These are phyloP conservation scores for Poecile atricapillus DNA, from an alignment of 2,113 vertebrate species.

Conservation along the genomic window DNA sequence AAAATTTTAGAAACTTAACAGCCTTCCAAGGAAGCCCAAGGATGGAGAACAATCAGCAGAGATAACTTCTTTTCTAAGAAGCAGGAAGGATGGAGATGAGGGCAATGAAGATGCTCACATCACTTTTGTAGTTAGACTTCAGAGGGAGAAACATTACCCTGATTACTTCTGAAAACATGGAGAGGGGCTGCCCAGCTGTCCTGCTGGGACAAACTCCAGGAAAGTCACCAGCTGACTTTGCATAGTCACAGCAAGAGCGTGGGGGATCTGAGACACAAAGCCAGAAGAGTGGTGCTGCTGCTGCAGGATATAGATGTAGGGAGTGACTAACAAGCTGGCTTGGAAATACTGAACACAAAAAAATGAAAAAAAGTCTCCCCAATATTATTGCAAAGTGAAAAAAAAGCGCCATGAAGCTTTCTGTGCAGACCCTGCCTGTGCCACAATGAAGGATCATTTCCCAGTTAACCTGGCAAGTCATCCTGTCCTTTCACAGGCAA, in stretches of 20 bases:
- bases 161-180: rapidly evolving
- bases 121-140: background rate
- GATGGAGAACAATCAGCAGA: background rate
- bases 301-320: background rate
- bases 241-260: background rate
- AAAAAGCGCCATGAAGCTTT: background rate
- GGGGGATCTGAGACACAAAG: background rate
- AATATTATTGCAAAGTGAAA: background rate
- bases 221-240: background rate
- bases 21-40: background rate
- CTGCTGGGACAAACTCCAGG: background rate
- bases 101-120: background rate
- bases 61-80: background rate
- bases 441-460: background rate
- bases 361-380: rapidly evolving
- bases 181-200: rapidly evolving
- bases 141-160: background rate
- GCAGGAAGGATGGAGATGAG: background rate
- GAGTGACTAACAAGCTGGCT: background rate
- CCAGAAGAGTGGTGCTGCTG: background rate
- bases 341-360: background rate
- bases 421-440: rapidly evolving
- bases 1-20: background rate
- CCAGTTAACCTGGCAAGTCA: background rate
- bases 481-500: background rate